Conservation (phyloP, 2,113 vertebrate species). For the Mesitornis unicolor region DNA sequence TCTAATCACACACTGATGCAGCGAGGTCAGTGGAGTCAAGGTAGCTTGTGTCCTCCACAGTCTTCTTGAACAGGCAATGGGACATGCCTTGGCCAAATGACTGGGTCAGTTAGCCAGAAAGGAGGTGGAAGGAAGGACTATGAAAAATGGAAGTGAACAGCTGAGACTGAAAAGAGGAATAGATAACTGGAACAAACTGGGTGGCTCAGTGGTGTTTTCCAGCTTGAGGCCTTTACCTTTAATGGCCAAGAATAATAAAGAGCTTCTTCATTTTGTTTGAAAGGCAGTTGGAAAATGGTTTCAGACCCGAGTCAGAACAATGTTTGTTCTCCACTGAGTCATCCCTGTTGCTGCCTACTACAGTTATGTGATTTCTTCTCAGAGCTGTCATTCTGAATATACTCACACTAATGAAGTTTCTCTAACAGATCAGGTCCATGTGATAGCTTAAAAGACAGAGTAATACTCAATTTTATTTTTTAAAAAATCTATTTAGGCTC, state of each 20-base stretch:
- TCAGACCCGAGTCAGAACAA: neutral
- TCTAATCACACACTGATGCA: neutral
- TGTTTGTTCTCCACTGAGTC: neutral
- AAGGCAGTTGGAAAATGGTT: neutral
- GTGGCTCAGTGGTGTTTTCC: neutral
- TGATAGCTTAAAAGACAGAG: neutral
- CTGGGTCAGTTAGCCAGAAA: rapidly evolving
- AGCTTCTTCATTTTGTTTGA: neutral
- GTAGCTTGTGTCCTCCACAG: rapidly evolving
- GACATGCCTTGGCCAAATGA: neutral
- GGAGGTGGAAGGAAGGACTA: neutral
- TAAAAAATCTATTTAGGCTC: neutral
- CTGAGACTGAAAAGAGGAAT: neutral
- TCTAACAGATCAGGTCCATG: neutral
- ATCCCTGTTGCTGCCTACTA: neutral
- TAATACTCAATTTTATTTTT: neutral
- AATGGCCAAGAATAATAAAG: neutral
- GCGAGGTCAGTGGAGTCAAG: neutral
- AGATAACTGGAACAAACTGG: neutral
- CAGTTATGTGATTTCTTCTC: neutral
- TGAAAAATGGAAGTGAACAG: neutral
- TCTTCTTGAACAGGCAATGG: neutral
- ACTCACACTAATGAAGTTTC: neutral
- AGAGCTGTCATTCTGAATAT: neutral
- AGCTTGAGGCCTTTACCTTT: neutral